Evolutionary conservation across 2,113 vertebrate species (phyloP), one percentile per base, ranked within the genome.

Genomic region (Gorsachius goisagi): DNA sequence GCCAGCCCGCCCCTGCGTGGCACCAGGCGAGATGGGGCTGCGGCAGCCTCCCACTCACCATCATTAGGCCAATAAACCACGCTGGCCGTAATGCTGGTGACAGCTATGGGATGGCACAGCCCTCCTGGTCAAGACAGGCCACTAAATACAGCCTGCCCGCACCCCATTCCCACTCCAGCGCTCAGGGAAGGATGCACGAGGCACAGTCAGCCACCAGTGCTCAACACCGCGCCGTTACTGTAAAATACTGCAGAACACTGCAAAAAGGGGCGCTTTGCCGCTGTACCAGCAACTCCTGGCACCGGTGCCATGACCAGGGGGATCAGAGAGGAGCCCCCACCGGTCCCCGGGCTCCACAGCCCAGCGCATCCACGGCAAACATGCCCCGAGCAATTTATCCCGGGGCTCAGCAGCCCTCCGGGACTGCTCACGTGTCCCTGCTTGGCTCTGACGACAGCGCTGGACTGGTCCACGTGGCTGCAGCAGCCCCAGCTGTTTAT

Each of bases 401-500:
- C 6, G 1, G 83, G 95, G 88, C 86, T 86, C 88, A 85, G 94
- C 60, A 82, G 83, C 93, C 95, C 92, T 88, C 66, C 0, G 82
- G 91, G 96, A 94, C 75, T 62, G 93, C 85, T 97, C 96, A 97
- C 96, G 85, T 96, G 96, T 95, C 88, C 90, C 82, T 83, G 82
- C 88, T 90, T 35, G 5, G 95, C 92, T 96, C 96, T 96, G 96
- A 97, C 95, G 96, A 92, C 97, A 96, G 93, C 7, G 1, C 94
- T 82, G 95, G 95, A 95, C 96, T 74, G 84, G 86, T 95, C 95
- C 96, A 97, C 89, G 89, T 95, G 96, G 96, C 95, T 96, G 83
- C 95, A 93, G 93, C 96, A 95, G 94, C 83, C 96, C 95, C 95
- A 96, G 96, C 93, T 97, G 95, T 95, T 97, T 97, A 96, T 97